phyloP scores from a whole-genome alignment of 2,113 vertebrate genomes.

The Chaetura pelagica region DNA sequence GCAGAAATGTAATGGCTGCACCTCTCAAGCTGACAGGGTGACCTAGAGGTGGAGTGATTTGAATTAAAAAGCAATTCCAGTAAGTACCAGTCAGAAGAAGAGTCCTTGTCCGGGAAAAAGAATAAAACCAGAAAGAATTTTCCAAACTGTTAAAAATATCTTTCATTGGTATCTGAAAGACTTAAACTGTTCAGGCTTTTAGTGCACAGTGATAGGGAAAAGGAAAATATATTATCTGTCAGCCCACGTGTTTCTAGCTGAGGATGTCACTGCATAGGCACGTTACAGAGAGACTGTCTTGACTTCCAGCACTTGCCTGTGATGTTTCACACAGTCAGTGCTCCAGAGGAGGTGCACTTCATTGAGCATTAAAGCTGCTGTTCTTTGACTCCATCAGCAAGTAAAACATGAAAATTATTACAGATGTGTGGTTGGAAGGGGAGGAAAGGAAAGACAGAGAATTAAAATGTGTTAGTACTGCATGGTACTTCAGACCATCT shows the following conservation, averaged over 20 bases:
- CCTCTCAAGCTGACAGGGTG: conserved; percentile 19
- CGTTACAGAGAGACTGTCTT: neutral
- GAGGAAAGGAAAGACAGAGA: neutral
- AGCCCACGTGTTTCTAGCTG: neutral
- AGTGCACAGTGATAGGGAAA: neutral
- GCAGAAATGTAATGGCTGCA: neutral
- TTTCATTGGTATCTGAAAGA: neutral
- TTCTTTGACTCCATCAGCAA: conserved; percentile 43
- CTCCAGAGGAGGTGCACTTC: neutral
- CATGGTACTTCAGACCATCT: neutral
- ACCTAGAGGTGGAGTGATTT: conserved; percentile 25
- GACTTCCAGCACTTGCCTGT: neutral
- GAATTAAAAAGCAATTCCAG: conserved; percentile 72
- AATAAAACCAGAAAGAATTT: neutral
- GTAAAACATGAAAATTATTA: conserved; percentile 13
- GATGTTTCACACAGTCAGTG: neutral
- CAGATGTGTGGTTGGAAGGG: neutral
- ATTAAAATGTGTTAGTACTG: conserved; percentile 27
- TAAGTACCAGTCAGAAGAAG: conserved; percentile 1
- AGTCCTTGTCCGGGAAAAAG: conserved; percentile 14
- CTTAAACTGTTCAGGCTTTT: neutral
- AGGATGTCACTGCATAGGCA: neutral
- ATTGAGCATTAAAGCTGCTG: conserved; percentile 30
- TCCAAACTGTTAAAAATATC: neutral
- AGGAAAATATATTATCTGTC: neutral